phyloP scores from a whole-genome alignment of 2,888 invertebrate genomes.

The Junonia oenone region DNA sequence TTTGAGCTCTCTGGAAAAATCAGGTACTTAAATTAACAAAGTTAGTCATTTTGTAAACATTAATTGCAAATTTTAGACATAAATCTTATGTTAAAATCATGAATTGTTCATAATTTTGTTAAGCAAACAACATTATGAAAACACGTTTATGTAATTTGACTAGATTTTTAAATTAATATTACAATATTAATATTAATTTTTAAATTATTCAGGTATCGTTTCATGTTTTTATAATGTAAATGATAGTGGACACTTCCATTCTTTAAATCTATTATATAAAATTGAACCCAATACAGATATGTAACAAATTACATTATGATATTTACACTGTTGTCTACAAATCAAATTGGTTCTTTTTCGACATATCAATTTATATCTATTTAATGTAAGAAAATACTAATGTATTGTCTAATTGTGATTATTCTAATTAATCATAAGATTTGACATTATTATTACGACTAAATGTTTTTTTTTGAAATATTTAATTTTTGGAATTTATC shows the following conservation, averaged over 20 bases:
- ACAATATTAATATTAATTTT: too few species aligned
- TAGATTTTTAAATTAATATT: too few species aligned
- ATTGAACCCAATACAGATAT: conserved; percentile 58
- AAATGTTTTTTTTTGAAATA: not conserved
- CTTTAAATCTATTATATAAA: conserved; percentile 29
- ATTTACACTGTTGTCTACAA: conserved; percentile 47
- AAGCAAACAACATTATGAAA: too few species aligned
- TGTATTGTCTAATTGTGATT: conserved; percentile 57
- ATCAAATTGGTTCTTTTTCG: conserved; percentile 43
- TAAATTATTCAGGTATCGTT: too few species aligned
- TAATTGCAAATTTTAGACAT: too few species aligned
- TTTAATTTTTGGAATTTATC: not conserved
- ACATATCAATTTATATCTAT: conserved; percentile 8
- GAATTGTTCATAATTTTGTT: too few species aligned
- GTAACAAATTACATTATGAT: conserved; percentile 50
- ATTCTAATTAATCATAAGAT: conserved; percentile 44
- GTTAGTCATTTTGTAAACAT: too few species aligned
- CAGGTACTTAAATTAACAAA: too few species aligned
- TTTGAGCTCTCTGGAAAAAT: not conserved
- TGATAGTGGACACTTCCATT: conserved; percentile 22
- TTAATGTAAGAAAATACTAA: conserved; percentile 35
- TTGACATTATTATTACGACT: conserved; percentile 16
- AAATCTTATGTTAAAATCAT: too few species aligned
- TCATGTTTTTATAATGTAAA: not conserved
- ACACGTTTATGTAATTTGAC: too few species aligned